phyloP scores from a whole-genome alignment of 2,113 vertebrate genomes.

The Alosa alosa region DNA sequence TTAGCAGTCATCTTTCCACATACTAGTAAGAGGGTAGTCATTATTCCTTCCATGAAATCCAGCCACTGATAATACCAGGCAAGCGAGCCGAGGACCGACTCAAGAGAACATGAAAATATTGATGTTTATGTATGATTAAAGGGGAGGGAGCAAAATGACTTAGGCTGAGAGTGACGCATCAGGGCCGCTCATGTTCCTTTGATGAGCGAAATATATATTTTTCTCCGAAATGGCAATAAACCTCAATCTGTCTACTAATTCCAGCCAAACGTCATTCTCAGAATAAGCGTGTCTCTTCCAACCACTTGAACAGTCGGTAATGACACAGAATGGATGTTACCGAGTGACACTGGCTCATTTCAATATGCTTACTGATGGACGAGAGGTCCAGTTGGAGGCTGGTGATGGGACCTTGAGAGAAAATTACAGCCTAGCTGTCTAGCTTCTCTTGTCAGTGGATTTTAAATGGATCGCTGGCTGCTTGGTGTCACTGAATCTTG shows the following conservation, averaged over 20 bases:
- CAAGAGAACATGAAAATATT: background rate
- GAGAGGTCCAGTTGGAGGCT: constrained; percentile 30
- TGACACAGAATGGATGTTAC: constrained; percentile 14
- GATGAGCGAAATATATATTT: constrained; percentile 29
- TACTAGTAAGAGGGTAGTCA: background rate
- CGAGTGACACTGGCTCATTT: constrained; percentile 28
- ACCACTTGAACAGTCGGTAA: background rate
- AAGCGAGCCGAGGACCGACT: background rate
- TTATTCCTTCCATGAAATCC: background rate
- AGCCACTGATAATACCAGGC: background rate
- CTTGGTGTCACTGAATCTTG: constrained; percentile 33
- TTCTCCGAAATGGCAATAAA: constrained; percentile 13
- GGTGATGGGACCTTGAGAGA: background rate
- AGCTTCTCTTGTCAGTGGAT: constrained; percentile 24
- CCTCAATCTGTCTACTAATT: constrained; percentile 24
- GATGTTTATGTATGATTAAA: constrained; percentile 33
- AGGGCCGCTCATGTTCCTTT: background rate
- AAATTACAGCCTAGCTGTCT: constrained; percentile 28
- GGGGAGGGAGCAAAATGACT: background rate
- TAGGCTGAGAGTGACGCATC: background rate
- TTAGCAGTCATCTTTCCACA: background rate
- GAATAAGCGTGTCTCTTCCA: constrained; percentile 28
- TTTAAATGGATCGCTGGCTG: constrained; percentile 26
- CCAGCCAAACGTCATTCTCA: constrained; percentile 10
- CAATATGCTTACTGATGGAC: constrained; percentile 28